Conservation (phyloP, 2,113 vertebrate species). For the Mustela lutreola region DNA sequence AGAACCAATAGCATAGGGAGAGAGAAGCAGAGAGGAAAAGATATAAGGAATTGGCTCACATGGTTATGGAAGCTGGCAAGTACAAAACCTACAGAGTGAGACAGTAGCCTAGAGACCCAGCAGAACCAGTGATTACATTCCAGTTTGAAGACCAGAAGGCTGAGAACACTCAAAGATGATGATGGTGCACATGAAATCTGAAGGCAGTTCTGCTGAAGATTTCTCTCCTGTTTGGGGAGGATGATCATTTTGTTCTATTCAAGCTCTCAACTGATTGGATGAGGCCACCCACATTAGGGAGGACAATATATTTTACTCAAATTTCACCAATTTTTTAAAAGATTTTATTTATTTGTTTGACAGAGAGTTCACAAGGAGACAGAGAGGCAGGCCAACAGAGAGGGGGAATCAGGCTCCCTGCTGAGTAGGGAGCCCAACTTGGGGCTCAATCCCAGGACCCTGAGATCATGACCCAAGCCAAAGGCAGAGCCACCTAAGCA, state of each 20-base stretch:
- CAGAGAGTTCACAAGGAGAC: no score
- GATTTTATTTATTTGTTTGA: no score
- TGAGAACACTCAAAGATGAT: neutral
- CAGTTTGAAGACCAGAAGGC: neutral
- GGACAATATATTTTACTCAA: neutral
- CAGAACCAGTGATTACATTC: neutral
- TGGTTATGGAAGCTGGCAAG: neutral
- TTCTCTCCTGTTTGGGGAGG: neutral
- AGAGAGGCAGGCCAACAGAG: no score
- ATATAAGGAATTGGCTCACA: neutral
- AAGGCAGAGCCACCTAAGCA: no score
- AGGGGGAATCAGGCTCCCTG: no score
- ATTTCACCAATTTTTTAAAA: neutral
- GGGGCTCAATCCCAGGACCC: no score
- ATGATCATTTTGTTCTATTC: neutral
- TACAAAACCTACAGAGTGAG: neutral
- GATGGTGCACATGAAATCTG: neutral
- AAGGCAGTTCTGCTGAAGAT: neutral
- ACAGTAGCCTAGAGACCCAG: neutral
- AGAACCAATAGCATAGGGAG: neutral
- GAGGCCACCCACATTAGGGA: neutral
- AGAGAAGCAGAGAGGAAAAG: neutral
- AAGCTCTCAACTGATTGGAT: neutral
- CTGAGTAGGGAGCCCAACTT: no score
- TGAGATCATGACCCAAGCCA: no score